Evolutionary conservation across 2,888 invertebrate genomes (phyloP), one percentile per base, ranked within the genome.

Genomic region (Emesis furor): DNA sequence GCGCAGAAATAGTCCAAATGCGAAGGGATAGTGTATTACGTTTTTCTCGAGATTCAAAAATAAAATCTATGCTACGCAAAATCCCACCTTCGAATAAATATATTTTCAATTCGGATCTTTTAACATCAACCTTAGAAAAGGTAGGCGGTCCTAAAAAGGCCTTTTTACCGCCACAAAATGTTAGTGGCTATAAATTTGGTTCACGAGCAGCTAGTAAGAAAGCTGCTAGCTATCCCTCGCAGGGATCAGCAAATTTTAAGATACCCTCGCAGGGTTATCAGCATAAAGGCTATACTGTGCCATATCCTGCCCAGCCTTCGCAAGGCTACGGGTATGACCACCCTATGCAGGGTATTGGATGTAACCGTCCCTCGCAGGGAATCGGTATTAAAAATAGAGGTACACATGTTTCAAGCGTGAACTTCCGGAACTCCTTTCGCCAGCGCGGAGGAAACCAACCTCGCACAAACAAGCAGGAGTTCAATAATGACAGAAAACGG

Each of bases 1-100:
- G 78, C 5, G 75, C 78, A 30, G 80, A 83, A 8, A 46, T 75
- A 35, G 24, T 83, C 10, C 75, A 80, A 78, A 80, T 80, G 73
- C 78, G 81, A 1, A 7, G 81, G 1, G 78, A 81, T 46, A 59
- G 67, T 10, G 24, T 83, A 12, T 46, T 78, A 51, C 30, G 35
- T 4, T 78, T 55, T 51, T 78, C 78, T 10, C 77, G 75, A 17
- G 81, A 83, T 69, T 76, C 75, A 4, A 73, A 78, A 24, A n/a
- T 76, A n/a, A 80, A 81, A 74, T 62, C 68, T 2, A 62, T 12
- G 4, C n/a, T 83, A 14, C 71, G 79, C 8, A 83, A 71, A 42
- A 77, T 83, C 12, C 76, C 74, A 2, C 79, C 79, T 12, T 76
- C 82, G 6, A 73, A 59, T 24, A 35, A 72, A 35, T 8, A 71